Evolutionary conservation across 2,888 invertebrate genomes (phyloP), one percentile per base, ranked within the genome.

Genomic region (Disparrhopalites patrizii): DNA sequence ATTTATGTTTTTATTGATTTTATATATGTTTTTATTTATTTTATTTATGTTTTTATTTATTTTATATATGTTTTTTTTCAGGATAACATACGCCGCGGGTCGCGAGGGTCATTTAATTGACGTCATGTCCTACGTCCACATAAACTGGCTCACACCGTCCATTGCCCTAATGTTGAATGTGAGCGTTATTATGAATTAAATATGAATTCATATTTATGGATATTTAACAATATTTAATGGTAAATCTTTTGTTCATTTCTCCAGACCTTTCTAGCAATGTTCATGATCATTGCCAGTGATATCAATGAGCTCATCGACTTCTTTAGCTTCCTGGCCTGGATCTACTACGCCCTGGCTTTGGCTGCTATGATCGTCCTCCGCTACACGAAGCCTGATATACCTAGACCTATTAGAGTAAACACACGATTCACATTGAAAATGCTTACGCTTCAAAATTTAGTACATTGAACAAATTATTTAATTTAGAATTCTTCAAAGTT

Each of bases 281-380:
- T 92, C 68, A 93, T 96, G 93, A 93, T 96, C 67, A 81, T 93
- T 74, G 91, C 93, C 72, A 94, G 93, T 70, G 93, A 93, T 76
- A 95, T 96, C 75, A 92, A 91, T 79, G 91, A 91, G 47, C 82
- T 97, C 78, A 96, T 97, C 77, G 95, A 95, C 81, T 95, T 96
- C 86, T 96, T 96, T 84, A 91, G 90, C 78, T 92, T 92, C 82
- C 85, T 91, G 69, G 87, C 90, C 25, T 93, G 92, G 92, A 85
- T 91, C 68, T 91, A 91, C 80, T 93, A 92, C 78, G 92, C 91
- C 0, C 79, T 86, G 0, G 90, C 91, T 0, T 90, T 92, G 87
- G 83, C 89, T 0, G 86, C 91, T 0, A 80, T 93, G 20, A 78
- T 93, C 36, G 84, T 90, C 0, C 80, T 93, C 76, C 79, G 92